Evolutionary conservation across 2,113 vertebrate species (phyloP), one percentile per base, ranked within the genome.

Genomic region (Lagopus leucura): DNA sequence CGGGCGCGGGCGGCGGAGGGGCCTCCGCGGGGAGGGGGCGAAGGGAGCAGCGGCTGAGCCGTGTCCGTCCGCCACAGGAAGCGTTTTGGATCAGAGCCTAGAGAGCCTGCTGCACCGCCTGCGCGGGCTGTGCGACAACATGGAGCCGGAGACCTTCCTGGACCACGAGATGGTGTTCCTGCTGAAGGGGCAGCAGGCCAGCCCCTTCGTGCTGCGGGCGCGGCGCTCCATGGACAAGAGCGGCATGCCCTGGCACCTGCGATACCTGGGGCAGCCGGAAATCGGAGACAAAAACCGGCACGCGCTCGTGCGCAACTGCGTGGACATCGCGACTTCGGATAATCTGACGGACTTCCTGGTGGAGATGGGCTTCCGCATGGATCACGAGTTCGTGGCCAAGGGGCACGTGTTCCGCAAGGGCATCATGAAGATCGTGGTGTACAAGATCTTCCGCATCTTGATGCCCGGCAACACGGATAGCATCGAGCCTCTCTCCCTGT

Each of bases 281-380:
- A 98, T 99, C 55, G 99, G 99, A 11, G 99, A 99, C 95, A 99
- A 99, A 97, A 99, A 98, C 93, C 98, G 99, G 5, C 98, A 99
- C 0, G 98, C 99, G 0, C 94, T 99, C 80, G 99, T 99, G 24
- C 98, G 99, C 34, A 99, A 99, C 97, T 99, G 99, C 2, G 99
- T 99, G 16, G 99, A 99, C 66, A 99, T 99, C 43, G 98, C 99
- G 4, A 98, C 99, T 0, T 99, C 99, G 0, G 99, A 99, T 91
- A 99, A 98, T 96, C 97, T 99, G 86, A 99, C 98, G 0, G 99
- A 99, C 52, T 99, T 99, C 76, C 97, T 99, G 47, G 98, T 98
- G 75, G 99, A 99, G 96, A 99, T 99, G 99, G 99, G 99, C 28
- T 99, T 99, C 97, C 99, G 99, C 82, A 99, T 99, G 99, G 99